These are phyloP conservation scores for Taenioides sp. DNA, from an alignment of 2,797 vertebrate genomes.

Conservation along the genomic window DNA sequence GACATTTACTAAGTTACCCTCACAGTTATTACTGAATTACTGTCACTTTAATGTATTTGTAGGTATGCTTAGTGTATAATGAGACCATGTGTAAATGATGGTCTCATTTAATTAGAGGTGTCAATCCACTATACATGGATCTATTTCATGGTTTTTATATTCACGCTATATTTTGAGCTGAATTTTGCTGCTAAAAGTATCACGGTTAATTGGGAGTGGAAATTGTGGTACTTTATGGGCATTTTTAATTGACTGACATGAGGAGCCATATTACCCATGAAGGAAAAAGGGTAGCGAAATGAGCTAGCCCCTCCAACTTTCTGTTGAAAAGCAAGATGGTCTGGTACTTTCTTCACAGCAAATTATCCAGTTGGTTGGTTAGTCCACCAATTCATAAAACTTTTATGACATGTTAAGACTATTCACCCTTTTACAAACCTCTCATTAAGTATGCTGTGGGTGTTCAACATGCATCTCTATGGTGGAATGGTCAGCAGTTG, in stretches of 20 bases:
- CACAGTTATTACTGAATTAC: slow-evolving; percentile 1
- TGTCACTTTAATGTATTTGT: not conserved
- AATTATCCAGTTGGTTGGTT: too few species aligned
- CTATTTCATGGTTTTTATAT: not conserved
- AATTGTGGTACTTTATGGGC: not conserved
- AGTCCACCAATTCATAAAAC: too few species aligned
- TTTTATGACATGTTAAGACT: too few species aligned
- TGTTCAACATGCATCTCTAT: too few species aligned
- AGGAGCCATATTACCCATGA: not conserved
- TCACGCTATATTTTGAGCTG: not conserved
- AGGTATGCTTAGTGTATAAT: not conserved
- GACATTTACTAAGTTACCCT: slow-evolving; percentile 5
- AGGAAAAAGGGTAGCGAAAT: not conserved
- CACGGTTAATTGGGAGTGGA: not conserved
- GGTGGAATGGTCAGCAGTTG: too few species aligned
- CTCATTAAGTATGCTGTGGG: too few species aligned
- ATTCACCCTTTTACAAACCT: too few species aligned
- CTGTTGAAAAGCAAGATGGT: not conserved
- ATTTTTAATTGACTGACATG: not conserved
- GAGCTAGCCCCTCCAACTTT: not conserved
- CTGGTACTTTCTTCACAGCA: too few species aligned
- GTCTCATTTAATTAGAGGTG: not conserved
- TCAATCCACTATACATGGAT: not conserved
- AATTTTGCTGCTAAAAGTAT: too few species aligned
- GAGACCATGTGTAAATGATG: not conserved